phyloP scores from a whole-genome alignment of 2,113 vertebrate species.

The Serinus canaria region DNA sequence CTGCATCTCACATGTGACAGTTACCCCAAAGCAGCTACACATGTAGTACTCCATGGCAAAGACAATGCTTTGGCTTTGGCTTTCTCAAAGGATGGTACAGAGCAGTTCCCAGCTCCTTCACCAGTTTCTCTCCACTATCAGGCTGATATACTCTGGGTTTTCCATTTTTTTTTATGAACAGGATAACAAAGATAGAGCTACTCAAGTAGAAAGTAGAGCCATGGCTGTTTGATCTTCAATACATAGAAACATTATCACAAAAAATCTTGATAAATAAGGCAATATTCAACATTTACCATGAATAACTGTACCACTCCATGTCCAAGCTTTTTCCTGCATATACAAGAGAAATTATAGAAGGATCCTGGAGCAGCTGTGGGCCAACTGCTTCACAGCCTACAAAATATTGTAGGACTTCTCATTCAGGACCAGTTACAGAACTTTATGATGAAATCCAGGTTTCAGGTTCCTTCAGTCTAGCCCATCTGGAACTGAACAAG shows the following conservation, averaged over 20 bases:
- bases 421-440: background rate
- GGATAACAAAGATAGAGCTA: background rate
- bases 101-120: background rate
- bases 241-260: background rate
- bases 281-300: background rate
- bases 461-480: background rate
- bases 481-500: background rate
- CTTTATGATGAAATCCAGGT: background rate
- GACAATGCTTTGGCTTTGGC: rapidly evolving
- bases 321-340: background rate
- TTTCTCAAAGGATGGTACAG: background rate
- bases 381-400: background rate
- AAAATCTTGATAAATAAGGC: background rate
- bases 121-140: rapidly evolving
- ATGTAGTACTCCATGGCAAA: rapidly evolving
- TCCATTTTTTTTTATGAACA: background rate
- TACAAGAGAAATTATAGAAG: background rate
- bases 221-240: background rate
- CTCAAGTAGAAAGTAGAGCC: background rate
- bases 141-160: background rate
- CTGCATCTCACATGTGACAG: background rate
- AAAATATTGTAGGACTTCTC: background rate
- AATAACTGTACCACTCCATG: background rate
- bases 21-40: background rate
- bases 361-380: background rate